A percentile compares a stretch with the other conserved stretches of the same genome.
phyloP scores from a whole-genome alignment of 2,797 vertebrate genomes.

The Lepidocolaptes lacrymiger region DNA sequence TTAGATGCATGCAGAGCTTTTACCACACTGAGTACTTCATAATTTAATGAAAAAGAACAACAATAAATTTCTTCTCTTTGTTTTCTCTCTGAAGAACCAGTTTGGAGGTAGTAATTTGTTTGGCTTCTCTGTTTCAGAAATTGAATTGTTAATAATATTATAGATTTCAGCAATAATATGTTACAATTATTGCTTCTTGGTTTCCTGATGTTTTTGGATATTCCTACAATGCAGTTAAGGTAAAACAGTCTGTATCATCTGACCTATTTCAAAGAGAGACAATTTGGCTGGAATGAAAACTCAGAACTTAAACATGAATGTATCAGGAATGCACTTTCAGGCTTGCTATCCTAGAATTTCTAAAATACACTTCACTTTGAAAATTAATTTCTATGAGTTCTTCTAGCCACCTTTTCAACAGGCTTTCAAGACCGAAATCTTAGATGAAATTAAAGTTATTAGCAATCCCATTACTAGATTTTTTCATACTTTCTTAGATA shows the following conservation, averaged over 20 bases:
- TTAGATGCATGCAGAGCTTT: not conserved
- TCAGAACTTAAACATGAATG: not conserved
- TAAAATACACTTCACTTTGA: not conserved
- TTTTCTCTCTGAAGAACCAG: not conserved
- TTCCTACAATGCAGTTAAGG: not conserved
- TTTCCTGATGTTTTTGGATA: not conserved
- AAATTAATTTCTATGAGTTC: not conserved
- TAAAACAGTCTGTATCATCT: not conserved
- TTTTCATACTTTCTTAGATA: not conserved
- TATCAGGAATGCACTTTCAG: not conserved
- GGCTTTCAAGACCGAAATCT: not conserved
- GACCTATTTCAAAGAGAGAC: not conserved
- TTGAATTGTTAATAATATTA: not conserved
- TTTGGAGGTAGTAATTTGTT: not conserved
- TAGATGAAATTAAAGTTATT: not conserved
- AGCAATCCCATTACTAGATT: not conserved
- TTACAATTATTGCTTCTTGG: not conserved
- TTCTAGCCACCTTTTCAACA: not conserved
- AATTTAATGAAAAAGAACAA: not conserved
- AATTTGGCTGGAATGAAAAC: not conserved
- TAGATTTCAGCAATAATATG: not conserved
- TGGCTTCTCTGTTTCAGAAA: not conserved
- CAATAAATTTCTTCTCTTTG: not conserved
- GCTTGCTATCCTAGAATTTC: not conserved
- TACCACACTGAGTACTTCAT: not conserved